phyloP scores from a whole-genome alignment of 2,113 vertebrate species.

The Atlantisia rogersi region DNA sequence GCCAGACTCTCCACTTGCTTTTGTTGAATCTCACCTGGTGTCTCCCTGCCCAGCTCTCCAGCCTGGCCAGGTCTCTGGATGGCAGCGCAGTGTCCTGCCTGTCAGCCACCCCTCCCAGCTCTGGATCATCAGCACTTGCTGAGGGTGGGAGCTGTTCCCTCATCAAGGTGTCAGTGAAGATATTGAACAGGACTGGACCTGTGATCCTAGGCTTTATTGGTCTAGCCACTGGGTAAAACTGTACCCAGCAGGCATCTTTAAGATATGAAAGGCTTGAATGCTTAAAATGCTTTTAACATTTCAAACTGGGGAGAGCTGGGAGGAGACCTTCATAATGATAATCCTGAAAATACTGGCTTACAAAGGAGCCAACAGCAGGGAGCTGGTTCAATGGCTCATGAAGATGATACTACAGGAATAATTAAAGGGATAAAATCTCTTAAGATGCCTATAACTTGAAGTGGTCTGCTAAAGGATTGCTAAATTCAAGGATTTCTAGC shows the following conservation, averaged over 20 bases:
- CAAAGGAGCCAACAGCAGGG: background rate
- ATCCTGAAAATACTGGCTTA: background rate
- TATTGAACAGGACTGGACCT: too few species aligned
- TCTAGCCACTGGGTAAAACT: background rate
- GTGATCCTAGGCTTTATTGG: background rate
- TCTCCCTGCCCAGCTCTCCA: too few species aligned
- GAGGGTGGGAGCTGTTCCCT: too few species aligned
- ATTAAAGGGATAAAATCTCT: background rate
- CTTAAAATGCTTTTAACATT: too few species aligned
- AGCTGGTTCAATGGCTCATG: background rate
- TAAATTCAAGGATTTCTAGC: background rate
- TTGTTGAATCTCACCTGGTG: too few species aligned
- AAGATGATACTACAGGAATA: background rate
- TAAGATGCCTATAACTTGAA: background rate
- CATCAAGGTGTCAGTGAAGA: too few species aligned
- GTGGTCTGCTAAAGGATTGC: background rate
- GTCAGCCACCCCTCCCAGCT: too few species aligned
- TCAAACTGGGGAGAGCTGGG: background rate
- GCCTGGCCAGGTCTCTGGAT: too few species aligned
- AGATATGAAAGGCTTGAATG: accelerated
- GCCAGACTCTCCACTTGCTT: too few species aligned
- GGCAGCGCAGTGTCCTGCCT: too few species aligned
- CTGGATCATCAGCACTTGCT: too few species aligned
- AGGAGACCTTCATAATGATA: background rate
- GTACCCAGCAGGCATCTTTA: background rate